phyloP scores from a whole-genome alignment of 2,113 vertebrate genomes.

The Eclectus roratus region DNA sequence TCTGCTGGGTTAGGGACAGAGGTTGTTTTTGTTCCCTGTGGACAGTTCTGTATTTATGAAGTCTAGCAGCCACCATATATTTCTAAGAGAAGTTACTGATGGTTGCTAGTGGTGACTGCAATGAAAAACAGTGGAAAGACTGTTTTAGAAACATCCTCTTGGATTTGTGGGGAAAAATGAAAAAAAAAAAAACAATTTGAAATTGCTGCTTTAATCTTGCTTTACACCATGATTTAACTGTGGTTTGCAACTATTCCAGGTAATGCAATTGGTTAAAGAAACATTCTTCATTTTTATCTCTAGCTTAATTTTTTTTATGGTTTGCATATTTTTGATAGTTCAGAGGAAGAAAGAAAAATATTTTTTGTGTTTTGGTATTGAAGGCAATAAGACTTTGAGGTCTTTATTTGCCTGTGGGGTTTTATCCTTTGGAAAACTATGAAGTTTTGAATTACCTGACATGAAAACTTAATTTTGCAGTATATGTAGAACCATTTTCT shows the following conservation, averaged over 20 bases:
- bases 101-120: neutral
- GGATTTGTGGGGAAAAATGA: neutral
- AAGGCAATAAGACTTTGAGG: neutral
- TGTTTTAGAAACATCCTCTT: neutral
- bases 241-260: neutral
- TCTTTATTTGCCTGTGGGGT: neutral
- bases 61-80: neutral
- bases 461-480: neutral
- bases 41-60: too few relatives aligned
- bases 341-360: neutral
- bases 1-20: neutral
- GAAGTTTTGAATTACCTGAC: neutral
- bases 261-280: neutral
- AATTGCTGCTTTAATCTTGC: neutral
- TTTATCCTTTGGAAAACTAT: neutral
- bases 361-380: neutral
- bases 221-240: neutral
- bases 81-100: neutral
- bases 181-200: neutral
- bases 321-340: neutral
- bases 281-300: neutral
- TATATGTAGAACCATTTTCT: neutral
- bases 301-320: neutral
- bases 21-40: neutral
- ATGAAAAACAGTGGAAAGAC: neutral